phyloP scores from a whole-genome alignment of 2,888 invertebrate species.

The Heliconius hortense region DNA sequence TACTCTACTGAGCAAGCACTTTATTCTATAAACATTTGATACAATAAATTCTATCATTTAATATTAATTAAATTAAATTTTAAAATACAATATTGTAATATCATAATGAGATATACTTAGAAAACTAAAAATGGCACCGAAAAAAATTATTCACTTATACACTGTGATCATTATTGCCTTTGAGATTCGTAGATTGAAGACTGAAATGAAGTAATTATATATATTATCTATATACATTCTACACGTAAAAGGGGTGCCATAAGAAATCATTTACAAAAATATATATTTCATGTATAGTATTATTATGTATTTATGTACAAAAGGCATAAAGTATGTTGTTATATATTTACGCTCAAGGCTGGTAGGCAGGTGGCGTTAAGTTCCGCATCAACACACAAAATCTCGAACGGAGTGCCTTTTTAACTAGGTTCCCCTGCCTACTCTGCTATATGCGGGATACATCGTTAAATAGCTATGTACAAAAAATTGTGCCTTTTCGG shows the following conservation, averaged over 20 bases:
- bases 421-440: neutral
- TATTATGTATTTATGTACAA: conserved; percentile 49
- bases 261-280: conserved; percentile 55
- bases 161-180: conserved; percentile 77
- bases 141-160: conserved; percentile 47
- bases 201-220: conserved; percentile 63
- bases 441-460: neutral
- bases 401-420: neutral
- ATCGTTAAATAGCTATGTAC: neutral
- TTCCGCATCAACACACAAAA: neutral
- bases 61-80: neutral
- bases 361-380: neutral
- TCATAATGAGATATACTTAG: conserved; percentile 18
- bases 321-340: conserved; percentile 36
- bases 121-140: conserved; percentile 34
- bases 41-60: too few relatives aligned
- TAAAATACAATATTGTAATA: conserved; percentile 11
- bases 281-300: conserved; percentile 39
- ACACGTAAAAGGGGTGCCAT: conserved; percentile 73
- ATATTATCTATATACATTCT: conserved; percentile 52
- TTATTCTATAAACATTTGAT: too few relatives aligned
- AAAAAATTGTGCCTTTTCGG: conserved; percentile 44
- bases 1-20: too few relatives aligned
- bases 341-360: conserved; percentile 44
- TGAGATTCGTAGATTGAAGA: conserved; percentile 80